Evolutionary conservation across 2,113 vertebrate species (phyloP), one percentile per base, ranked within the genome.

Genomic region (Sinocyclocheilus maitianheensis): DNA sequence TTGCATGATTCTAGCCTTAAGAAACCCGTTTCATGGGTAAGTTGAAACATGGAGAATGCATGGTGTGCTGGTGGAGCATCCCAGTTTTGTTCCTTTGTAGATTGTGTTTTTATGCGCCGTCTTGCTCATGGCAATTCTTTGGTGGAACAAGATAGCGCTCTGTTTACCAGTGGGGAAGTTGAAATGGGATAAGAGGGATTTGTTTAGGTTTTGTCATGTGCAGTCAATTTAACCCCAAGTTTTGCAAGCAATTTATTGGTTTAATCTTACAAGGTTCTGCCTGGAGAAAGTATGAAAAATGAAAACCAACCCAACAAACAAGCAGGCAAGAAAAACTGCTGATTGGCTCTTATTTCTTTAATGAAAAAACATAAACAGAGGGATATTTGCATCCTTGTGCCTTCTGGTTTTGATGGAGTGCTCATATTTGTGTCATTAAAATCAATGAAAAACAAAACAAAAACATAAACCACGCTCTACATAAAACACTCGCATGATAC

Each of bases 51-150:
- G 14, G 43, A 75, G 55, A 18, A 48, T 81, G 65, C 60, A 20
- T 55, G 65, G 84, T 81, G 79, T 37, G 69, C 75, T 82, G 81
- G 63, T 63, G 58, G 55, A 85, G 78, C 78, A 34, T 85, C 63
- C 11, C 89, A 62, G 71, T 67, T 83, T 81, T 55, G 77, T 77
- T 79, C 40, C 85, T 88, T 87, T 90, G 83, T 89, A 88, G 77
- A 88, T 86, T 67, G 77, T 2, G 12, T 14, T 83, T 86, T 75
- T 81, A 40, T 75, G 77, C 80, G 40, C 69, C 60, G 67, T 80
- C 79, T 87, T 87, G 87, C 89, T 85, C 46, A 55, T 88, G 83
- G 85, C 83, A 55, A 24, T 78, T 86, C 77, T 84, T 90, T 85
- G 78, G 79, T 87, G 84, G 71, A 87, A 88, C 85, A 87, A 71